Percentiles rank a stretch among this genome's conserved stretches.
Conservation (phyloP, 2,888 invertebrate genomes). For the Netelia inedita region DNA sequence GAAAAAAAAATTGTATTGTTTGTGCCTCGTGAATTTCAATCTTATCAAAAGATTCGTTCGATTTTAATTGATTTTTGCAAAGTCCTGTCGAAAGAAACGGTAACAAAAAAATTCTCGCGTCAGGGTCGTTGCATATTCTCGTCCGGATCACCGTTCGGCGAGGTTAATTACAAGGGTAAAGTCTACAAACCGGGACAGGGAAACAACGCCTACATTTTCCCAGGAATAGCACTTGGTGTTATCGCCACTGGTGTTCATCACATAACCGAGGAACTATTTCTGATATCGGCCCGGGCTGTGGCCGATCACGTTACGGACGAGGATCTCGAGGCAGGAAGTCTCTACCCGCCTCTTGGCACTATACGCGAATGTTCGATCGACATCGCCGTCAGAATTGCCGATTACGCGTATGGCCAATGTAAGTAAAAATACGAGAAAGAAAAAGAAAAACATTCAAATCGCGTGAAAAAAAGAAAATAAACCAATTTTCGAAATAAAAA, state of each 20-base stretch:
- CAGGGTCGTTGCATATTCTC: constrained; percentile 96
- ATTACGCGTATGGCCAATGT: constrained; percentile 96
- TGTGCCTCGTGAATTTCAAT: no score
- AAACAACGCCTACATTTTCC: constrained; percentile 99
- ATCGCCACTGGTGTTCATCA: constrained; percentile 96
- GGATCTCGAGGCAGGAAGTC: constrained; percentile 93
- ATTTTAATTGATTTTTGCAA: no score
- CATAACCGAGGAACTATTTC: constrained; percentile 97
- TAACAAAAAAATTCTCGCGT: neutral
- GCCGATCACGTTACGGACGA: constrained; percentile 93
- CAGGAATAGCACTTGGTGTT: constrained; percentile 97
- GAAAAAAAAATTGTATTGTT: no score
- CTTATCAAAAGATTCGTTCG: no score
- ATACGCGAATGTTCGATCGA: constrained; percentile 95
- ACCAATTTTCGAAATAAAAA: constrained; percentile 7
- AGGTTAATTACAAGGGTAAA: constrained; percentile 92
- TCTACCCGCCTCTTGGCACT: constrained; percentile 95
- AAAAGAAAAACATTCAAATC: constrained; percentile 15
- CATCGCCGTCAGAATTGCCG: constrained; percentile 95
- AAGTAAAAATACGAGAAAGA: constrained; percentile 72
- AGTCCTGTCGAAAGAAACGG: neutral
- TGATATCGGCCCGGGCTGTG: constrained; percentile 96
- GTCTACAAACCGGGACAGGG: constrained; percentile 97
- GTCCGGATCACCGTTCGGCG: constrained; percentile 98
- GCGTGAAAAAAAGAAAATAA: constrained; percentile 9